These are phyloP conservation scores for Galbula dea DNA, from an alignment of 2,113 vertebrate genomes.

Conservation along the genomic window DNA sequence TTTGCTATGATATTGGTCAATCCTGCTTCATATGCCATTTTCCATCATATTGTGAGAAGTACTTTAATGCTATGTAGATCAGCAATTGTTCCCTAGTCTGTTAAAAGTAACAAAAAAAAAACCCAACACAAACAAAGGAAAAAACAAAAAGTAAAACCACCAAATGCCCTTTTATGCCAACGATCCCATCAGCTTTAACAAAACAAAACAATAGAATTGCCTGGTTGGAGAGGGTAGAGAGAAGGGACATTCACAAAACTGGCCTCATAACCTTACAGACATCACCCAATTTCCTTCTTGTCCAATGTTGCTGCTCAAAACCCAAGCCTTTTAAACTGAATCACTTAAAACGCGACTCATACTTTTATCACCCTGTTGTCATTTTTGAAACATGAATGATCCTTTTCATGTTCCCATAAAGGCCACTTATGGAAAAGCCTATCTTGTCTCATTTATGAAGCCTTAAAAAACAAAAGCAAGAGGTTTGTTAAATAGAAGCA, in stretches of 20 bases:
- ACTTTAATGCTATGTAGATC: conserved; percentile 68
- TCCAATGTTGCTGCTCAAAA: conserved; percentile 56
- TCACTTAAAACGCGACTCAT: conserved; percentile 72
- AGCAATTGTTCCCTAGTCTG: conserved; percentile 78
- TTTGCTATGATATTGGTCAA: conserved; percentile 68
- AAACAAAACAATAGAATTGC: too few species aligned
- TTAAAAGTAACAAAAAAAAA: not conserved
- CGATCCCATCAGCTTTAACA: conserved; percentile 56
- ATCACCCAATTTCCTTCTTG: conserved; percentile 67
- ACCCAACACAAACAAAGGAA: not conserved
- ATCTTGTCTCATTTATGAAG: conserved; percentile 60
- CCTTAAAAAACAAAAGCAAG: conserved; percentile 58
- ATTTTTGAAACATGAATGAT: conserved; percentile 68
- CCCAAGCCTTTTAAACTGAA: conserved; percentile 66
- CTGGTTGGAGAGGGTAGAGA: not conserved
- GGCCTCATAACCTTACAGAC: conserved; percentile 54
- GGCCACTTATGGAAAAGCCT: conserved; percentile 76
- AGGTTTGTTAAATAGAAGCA: conserved; percentile 52
- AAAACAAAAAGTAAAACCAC: conserved; percentile 57
- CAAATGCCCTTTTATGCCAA: conserved; percentile 82
- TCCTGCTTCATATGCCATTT: conserved; percentile 59
- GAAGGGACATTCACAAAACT: conserved; percentile 70
- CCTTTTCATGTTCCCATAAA: conserved; percentile 73
- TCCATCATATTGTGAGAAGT: conserved; percentile 46
- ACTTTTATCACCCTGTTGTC: conserved; percentile 66